Conservation (phyloP, 1,140 invertebrate species). For the Drosophila serrata region DNA sequence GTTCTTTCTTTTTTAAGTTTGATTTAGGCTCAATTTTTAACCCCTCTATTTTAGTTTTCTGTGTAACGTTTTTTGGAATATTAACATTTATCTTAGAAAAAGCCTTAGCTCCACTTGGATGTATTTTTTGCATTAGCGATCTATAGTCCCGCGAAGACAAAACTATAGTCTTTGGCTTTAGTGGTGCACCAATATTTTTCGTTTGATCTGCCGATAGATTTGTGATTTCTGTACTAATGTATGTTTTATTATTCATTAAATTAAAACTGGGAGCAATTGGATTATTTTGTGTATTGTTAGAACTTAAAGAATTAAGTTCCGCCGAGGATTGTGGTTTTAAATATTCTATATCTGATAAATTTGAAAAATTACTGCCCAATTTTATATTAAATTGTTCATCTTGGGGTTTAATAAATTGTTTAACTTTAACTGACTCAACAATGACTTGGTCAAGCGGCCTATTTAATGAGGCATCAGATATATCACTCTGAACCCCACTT, state of each 20-base stretch:
- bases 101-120: constrained; percentile 65
- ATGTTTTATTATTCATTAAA: not conserved
- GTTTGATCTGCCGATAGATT: not conserved
- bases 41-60: constrained; percentile 70
- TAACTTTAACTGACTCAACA: constrained; percentile 5
- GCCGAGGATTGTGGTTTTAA: not conserved
- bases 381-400: not conserved
- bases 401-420: not conserved
- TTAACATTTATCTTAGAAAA: constrained; percentile 56
- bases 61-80: constrained; percentile 79
- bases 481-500: constrained; percentile 73
- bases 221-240: not conserved
- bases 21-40: not conserved
- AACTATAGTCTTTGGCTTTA: constrained; percentile 85
- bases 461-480: constrained; percentile 51
- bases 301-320: not conserved
- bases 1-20: not conserved
- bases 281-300: not conserved
- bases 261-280: not conserved
- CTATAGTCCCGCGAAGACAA: constrained; percentile 86
- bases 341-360: not conserved
- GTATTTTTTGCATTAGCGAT: constrained; percentile 85
- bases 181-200: not conserved
- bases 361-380: not conserved
- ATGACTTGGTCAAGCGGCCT: constrained; percentile 17